Evolutionary conservation across 2,888 invertebrate species (phyloP).

Genomic region (Cybosia mesomella): DNA sequence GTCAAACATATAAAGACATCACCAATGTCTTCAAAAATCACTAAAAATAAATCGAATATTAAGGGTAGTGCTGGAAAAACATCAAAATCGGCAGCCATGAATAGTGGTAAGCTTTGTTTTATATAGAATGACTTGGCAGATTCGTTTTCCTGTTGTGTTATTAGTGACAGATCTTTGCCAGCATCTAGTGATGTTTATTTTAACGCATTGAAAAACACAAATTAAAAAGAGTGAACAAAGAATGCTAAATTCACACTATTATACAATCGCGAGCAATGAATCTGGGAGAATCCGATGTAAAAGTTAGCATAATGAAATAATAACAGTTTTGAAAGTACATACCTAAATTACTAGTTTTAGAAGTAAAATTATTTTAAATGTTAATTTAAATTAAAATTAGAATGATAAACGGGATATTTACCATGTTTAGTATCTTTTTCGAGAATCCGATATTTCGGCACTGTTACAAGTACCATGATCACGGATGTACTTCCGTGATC

Average conservation of each 20-base stretch:
- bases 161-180: not conserved
- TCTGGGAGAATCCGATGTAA: not conserved
- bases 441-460: too few relatives aligned
- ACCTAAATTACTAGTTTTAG: too few relatives aligned
- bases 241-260: not conserved
- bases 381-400: too few relatives aligned
- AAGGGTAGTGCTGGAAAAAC: not conserved
- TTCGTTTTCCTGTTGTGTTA: not conserved
- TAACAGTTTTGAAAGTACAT: not conserved
- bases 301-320: not conserved
- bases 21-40: too few relatives aligned
- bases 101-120: not conserved
- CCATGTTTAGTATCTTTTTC: too few relatives aligned
- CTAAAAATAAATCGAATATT: not conserved
- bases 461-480: too few relatives aligned
- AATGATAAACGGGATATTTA: too few relatives aligned
- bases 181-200: not conserved
- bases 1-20: not conserved
- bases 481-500: too few relatives aligned
- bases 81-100: not conserved
- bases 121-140: not conserved
- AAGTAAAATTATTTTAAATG: too few relatives aligned
- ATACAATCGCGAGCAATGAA: not conserved
- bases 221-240: not conserved
- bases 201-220: not conserved